A percentile compares a stretch with the other conserved stretches of the same genome.
Conservation (phyloP, 2,113 vertebrate genomes). For the Pluvialis apricaria region DNA sequence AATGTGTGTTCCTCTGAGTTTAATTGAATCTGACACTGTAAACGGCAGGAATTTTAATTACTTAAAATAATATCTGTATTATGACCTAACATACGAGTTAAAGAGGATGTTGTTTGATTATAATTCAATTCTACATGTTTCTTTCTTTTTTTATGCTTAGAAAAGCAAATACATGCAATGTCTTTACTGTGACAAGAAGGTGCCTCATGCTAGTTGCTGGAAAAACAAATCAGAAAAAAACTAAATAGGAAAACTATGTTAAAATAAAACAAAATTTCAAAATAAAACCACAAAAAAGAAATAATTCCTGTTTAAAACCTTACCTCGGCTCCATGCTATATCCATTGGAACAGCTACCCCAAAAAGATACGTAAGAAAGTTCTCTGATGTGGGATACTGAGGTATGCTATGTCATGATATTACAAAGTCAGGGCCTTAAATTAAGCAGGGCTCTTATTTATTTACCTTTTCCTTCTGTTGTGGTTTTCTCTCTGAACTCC, state of each 20-base stretch:
- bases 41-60: constrained; percentile 43
- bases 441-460: not conserved
- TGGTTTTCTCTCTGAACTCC: not conserved
- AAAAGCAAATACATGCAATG: not conserved
- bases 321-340: not conserved
- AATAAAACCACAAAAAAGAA: not conserved
- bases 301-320: not conserved
- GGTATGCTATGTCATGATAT: not conserved
- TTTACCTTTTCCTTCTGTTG: not conserved
- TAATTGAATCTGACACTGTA: constrained; percentile 36
- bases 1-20: constrained; percentile 1
- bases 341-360: not conserved
- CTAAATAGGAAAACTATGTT: not conserved
- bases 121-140: not conserved
- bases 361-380: not conserved
- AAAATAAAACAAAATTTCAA: not conserved
- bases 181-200: not conserved
- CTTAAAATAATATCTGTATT: constrained; percentile 35
- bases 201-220: not conserved
- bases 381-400: not conserved
- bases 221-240: not conserved
- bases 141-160: not conserved
- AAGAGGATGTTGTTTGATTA: not conserved
- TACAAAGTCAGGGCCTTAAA: not conserved
- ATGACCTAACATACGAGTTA: not conserved